These are phyloP conservation scores for Stenotaenia linearis DNA, from an alignment of 2,888 invertebrate species.

Conservation along the genomic window DNA sequence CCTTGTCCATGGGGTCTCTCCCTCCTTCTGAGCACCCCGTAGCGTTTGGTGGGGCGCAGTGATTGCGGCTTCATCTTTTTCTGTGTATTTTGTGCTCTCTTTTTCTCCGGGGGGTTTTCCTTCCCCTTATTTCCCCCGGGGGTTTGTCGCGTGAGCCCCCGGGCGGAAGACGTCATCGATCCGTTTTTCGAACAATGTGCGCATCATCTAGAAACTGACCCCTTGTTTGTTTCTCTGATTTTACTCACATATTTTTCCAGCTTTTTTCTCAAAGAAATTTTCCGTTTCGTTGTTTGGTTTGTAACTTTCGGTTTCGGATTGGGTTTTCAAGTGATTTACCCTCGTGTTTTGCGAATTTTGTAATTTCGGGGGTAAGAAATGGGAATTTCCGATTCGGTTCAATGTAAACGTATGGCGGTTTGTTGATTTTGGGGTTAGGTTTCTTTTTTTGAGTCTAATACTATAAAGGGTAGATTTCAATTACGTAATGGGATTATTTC, in stretches of 20 bases:
- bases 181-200: background rate
- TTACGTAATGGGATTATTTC: background rate
- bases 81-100: background rate
- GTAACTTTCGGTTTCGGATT: background rate
- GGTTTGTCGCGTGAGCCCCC: background rate
- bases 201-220: background rate
- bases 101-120: background rate
- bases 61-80: slow-evolving; percentile 3
- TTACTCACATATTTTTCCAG: background rate
- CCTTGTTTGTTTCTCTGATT: background rate
- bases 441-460: background rate
- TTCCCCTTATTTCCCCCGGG: background rate
- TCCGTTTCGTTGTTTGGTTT: background rate
- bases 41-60: background rate
- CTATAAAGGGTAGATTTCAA: background rate
- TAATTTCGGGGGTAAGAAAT: background rate
- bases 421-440: background rate
- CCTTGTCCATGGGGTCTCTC: slow-evolving; percentile 12
- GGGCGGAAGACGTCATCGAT: background rate
- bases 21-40: slow-evolving; percentile 8
- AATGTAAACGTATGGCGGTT: background rate
- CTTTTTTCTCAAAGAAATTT: background rate
- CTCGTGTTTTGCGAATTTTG: too few species aligned
- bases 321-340: background rate
- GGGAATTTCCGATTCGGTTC: too few species aligned